These are phyloP conservation scores for Corythornis cristatus DNA, from an alignment of 2,113 vertebrate genomes.

Conservation along the genomic window DNA sequence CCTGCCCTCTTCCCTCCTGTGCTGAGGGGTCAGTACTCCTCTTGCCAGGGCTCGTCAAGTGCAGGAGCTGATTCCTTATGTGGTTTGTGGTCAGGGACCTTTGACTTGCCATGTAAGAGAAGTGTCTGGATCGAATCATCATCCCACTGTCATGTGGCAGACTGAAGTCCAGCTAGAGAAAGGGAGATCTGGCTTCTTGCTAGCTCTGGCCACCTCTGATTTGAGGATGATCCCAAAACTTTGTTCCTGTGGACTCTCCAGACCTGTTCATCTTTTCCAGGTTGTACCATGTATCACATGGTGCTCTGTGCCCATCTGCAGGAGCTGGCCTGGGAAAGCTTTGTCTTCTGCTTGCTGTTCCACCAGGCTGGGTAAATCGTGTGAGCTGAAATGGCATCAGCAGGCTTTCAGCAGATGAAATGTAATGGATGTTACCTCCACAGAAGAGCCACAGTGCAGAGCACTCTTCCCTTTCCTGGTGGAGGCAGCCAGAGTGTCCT, in stretches of 20 bases:
- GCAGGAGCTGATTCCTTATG: not conserved
- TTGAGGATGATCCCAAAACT: not conserved
- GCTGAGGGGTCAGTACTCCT: not conserved
- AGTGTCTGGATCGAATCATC: not conserved
- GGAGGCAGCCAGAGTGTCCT: not conserved
- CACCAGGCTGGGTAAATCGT: not conserved
- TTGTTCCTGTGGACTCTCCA: not conserved
- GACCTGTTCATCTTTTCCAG: not conserved
- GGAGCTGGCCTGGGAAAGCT: not conserved
- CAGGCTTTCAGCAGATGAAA: not conserved
- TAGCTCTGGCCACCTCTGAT: not conserved
- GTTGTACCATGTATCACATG: accelerated
- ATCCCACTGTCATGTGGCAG: not conserved
- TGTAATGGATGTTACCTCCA: not conserved
- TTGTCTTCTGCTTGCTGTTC: not conserved
- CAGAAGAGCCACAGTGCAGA: not conserved
- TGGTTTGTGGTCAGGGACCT: not conserved
- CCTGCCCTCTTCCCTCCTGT: not conserved
- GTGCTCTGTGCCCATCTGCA: not conserved
- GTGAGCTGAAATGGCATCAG: not conserved
- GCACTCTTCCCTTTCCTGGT: not conserved
- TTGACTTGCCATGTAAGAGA: not conserved
- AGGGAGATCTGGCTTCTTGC: not conserved
- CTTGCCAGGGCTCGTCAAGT: not conserved
- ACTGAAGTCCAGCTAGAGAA: not conserved